Evolutionary conservation across 1,140 invertebrate species (phyloP).

Genomic region (Lepidurus apus): DNA sequence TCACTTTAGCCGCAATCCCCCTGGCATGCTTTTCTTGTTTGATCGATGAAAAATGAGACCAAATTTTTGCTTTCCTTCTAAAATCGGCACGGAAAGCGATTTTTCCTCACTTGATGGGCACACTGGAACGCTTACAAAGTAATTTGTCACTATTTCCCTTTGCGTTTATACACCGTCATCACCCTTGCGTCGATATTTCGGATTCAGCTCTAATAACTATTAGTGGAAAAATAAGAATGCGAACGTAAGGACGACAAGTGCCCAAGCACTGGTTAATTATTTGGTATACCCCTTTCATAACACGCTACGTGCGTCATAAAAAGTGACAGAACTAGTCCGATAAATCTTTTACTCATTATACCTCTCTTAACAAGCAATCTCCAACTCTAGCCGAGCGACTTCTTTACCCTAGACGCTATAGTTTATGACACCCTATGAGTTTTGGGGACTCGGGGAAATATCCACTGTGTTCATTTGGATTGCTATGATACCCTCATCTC

Average conservation of each 20-base stretch:
- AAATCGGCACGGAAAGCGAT: not conserved
- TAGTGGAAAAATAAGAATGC: not conserved
- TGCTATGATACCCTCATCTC: not conserved
- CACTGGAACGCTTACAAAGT: not conserved
- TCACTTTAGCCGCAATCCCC: slow-evolving; percentile 14
- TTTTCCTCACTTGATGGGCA: not conserved
- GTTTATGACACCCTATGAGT: too few species aligned
- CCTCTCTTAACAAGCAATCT: not conserved
- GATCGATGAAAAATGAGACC: slow-evolving; percentile 11
- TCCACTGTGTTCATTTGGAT: too few species aligned
- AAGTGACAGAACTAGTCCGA: not conserved
- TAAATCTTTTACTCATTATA: slow-evolving; percentile 10
- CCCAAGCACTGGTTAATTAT: not conserved
- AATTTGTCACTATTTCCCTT: slow-evolving; percentile 8
- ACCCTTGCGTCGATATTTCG: not conserved
- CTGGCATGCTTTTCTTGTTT: slow-evolving; percentile 15
- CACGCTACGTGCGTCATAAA: not conserved
- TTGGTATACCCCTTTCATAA: not conserved
- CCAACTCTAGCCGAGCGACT: too few species aligned
- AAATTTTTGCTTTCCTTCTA: not conserved
- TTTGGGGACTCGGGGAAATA: too few species aligned
- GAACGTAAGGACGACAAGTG: not conserved
- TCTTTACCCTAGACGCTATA: too few species aligned
- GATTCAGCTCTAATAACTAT: not conserved
- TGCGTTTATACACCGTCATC: not conserved